phyloP scores from a whole-genome alignment of 2,888 invertebrate species.

The Morpho helenor region DNA sequence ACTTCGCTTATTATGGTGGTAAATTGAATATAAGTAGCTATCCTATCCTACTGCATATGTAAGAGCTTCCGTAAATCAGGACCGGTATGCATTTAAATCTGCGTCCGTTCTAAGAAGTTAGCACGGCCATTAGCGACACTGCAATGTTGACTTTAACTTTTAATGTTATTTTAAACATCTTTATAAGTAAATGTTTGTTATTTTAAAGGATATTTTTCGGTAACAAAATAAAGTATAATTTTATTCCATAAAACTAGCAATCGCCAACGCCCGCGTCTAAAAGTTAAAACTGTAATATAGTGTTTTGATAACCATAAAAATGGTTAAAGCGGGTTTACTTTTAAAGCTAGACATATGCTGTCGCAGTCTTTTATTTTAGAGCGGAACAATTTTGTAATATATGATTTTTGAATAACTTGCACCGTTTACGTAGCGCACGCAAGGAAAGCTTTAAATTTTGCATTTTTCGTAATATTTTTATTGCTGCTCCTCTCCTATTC shows the following conservation, averaged over 20 bases:
- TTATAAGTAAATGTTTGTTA: neutral
- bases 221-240: slow-evolving; percentile 33
- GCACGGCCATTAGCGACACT: slow-evolving; percentile 41
- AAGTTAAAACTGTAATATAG: too few species aligned
- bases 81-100: slow-evolving; percentile 44
- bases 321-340: too few species aligned
- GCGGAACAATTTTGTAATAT: too few species aligned
- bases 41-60: slow-evolving; percentile 46
- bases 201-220: slow-evolving; percentile 19
- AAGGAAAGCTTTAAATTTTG: too few species aligned
- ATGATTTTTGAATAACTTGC: too few species aligned
- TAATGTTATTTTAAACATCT: slow-evolving; percentile 8
- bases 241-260: slow-evolving; percentile 45
- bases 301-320: too few species aligned
- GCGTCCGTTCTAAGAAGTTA: slow-evolving; percentile 28
- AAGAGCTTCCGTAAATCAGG: slow-evolving; percentile 53
- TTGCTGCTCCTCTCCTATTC: too few species aligned
- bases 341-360: too few species aligned
- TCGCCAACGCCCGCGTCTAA: too few species aligned
- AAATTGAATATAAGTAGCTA: slow-evolving; percentile 53
- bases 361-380: too few species aligned
- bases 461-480: too few species aligned
- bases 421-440: too few species aligned
- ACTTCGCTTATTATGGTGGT: slow-evolving; percentile 49
- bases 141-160: slow-evolving; percentile 22